Evolutionary conservation across 2,113 vertebrate species (phyloP).

Genomic region (Aspidoscelis tigris): DNA sequence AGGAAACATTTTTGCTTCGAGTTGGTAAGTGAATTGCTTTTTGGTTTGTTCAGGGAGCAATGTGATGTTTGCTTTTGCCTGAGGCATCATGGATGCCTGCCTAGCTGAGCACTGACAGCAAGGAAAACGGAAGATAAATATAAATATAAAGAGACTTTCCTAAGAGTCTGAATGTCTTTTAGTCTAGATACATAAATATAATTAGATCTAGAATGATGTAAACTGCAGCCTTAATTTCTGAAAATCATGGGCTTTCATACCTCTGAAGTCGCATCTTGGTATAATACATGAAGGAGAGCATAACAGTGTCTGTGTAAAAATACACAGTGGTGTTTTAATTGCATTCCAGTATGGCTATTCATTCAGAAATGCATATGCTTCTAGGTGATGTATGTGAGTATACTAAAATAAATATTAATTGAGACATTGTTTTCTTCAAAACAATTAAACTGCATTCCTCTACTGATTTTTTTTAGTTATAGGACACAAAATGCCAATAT

Average conservation of each 20-base stretch:
- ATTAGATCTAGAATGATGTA: not conserved
- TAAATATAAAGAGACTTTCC: not conserved
- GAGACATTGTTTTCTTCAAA: not conserved
- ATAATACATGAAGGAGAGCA: not conserved
- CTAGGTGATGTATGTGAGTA: not conserved
- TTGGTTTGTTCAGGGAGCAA: conserved; percentile 14
- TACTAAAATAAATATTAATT: not conserved
- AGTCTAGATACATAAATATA: not conserved
- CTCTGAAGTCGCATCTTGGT: not conserved
- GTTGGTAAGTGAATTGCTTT: conserved; percentile 21
- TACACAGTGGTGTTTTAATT: not conserved
- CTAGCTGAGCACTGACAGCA: not conserved
- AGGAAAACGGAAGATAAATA: not conserved
- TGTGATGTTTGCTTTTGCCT: conserved; percentile 36
- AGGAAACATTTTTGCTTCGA: conserved; percentile 17
- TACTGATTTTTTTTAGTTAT: not conserved
- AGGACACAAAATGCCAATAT: not conserved
- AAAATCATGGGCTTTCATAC: not conserved
- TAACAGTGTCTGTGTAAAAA: not conserved
- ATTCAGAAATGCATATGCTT: not conserved
- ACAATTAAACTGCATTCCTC: not conserved
- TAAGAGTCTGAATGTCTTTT: not conserved
- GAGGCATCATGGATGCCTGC: not conserved
- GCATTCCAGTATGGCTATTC: not conserved
- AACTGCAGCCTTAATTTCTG: not conserved